Base-by-base conservation (phyloP, 2,888 invertebrate species). In the Esperia sulphurella region DNA sequence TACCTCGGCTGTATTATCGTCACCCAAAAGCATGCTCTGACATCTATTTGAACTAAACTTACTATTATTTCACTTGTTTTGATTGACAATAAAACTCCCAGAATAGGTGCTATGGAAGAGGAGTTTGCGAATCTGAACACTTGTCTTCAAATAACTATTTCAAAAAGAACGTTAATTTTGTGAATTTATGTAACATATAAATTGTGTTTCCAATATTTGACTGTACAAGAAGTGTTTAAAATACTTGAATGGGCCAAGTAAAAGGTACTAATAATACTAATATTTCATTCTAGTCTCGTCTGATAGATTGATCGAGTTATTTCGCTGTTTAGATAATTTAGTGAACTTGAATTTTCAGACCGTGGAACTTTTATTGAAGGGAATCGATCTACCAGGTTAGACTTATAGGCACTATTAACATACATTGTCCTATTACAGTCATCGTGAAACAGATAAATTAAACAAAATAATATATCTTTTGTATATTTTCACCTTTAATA, bases 21-120 rank as follows among this genome's bases (percentile, higher is more conserved):
- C 6, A 10, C 35, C 35, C 35, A n/a, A 35, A 8, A 35, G 50
- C 50, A 50, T 50, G 50, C 10, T 43, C 43, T 46, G 21, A 40
- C 44, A 28, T 30, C 14, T 40, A 14, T n/a, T 14, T 8, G 14
- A 35, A 33, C 45, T 46, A 30, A 41, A 33, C 40, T 40, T 40
- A 29, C 38, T 21, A n/a, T n/a, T n/a, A 29, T 31, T 30, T 40
- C 39, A 39, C 43, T 43, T 35, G 28, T 43, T 43, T 43, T 14
- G 14, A 29, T 41, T 28, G 41, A 29, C 28, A 41, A 40, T 14
- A 10, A 14, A 14, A 29, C 7, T 29, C 41, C 41, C 28, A 29
- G 7, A 41, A 1, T 41, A 41, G 41, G 41, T 7, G 4, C 41
- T n/a, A 13, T 8, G 14, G 12, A 29, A 41, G 21, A 3, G 12